These are phyloP conservation scores for Melanerpes formicivorus DNA, from an alignment of 2,113 vertebrate genomes.

Conservation along the genomic window DNA sequence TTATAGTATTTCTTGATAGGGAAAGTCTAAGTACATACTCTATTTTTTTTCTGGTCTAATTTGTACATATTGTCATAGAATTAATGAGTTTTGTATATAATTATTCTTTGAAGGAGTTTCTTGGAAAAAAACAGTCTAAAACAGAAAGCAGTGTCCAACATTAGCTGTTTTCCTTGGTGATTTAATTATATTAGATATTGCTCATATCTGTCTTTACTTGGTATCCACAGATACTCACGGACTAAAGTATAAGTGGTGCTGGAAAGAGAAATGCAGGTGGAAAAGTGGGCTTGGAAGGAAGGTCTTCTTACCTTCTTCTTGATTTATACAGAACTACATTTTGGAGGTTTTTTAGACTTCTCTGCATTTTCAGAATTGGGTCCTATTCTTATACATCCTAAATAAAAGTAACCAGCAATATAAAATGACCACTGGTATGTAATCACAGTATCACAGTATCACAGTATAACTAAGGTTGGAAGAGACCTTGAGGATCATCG, in stretches of 20 bases:
- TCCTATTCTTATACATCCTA: not conserved
- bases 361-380: not conserved
- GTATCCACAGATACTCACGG: not conserved
- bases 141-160: not conserved
- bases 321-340: not conserved
- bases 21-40: not conserved
- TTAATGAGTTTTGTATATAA: not conserved
- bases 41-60: not conserved
- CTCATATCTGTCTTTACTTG: not conserved
- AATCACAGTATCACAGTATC: not conserved
- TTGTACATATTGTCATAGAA: no score
- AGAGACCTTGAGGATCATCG: no score
- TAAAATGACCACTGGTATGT: accelerated
- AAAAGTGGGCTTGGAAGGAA: not conserved
- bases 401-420: not conserved
- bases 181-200: not conserved
- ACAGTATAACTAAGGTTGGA: no score
- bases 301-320: not conserved
- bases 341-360: not conserved
- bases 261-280: not conserved
- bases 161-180: not conserved
- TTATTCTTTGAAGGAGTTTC: not conserved
- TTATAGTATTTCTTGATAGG: not conserved
- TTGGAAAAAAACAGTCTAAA: not conserved
- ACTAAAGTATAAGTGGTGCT: not conserved